Evolutionary conservation across 2,888 invertebrate species (phyloP), one percentile per base, ranked within the genome.

Genomic region (Drosophila ustulata): DNA sequence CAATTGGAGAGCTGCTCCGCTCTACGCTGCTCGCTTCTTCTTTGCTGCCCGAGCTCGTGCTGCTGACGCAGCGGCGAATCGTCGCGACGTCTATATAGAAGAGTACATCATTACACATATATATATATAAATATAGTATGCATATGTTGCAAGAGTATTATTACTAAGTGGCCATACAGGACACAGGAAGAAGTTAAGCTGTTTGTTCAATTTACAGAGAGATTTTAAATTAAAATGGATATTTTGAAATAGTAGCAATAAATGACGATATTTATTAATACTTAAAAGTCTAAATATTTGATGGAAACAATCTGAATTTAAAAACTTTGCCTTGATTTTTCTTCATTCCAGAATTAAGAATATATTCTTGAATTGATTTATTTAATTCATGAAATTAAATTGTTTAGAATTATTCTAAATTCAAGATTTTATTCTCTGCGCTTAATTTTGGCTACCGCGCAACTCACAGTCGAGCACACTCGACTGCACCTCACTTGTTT

Each of bases 41-140:
- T 34, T 46, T 34, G 53, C 30, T 53, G 49, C 25, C 49, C 28
- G 13, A 64, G 62, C 51, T 75, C 61, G 78, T 68, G 84, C 70
- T 85, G 82, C 82, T 80, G 79, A 83, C 76, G 57, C 67, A 52
- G 79, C 65, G 50, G 37, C 51, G 56, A 74, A 75, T 79, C 75
- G 30, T 30, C 6, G 30, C 30, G 64, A 63, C 65, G 51, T 52
- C 30, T 50, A 50, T 50, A 58, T 58, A 39, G 46, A 52, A 28
- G 30, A 39, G 23, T 62, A 58, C 26, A 39, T 25, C 11, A 41
- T 11, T 25, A 18, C 45, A 37, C 13, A 65, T 32, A 34, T 13
- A 5, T 13, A 5, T 18, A n/a, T 25, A 63, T 41, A 41, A 18
- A 58, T 32, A 50, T 37, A 30, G 32, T 34, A 25, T 55, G 28